Evolutionary conservation across 1,140 invertebrate genomes (phyloP).

Genomic region (Lasioglossum albipes): DNA sequence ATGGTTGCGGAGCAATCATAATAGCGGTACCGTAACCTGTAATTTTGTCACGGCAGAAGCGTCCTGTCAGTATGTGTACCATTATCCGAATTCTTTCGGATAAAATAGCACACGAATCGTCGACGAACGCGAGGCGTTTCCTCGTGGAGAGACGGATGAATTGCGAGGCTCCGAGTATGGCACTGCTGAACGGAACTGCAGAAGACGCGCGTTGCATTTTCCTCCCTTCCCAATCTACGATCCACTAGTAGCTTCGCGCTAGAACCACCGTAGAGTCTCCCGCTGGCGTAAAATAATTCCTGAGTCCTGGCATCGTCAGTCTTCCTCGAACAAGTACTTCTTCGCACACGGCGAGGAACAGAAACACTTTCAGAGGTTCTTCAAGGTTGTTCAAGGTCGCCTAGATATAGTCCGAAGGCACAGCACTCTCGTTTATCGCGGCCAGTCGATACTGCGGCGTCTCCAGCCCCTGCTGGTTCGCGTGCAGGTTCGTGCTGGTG

Average conservation of each 20-base stretch:
- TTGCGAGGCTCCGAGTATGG: slow-evolving; percentile 5
- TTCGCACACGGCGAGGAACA: too few species aligned
- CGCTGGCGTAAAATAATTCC: background rate
- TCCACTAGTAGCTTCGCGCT: background rate
- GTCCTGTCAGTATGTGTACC: background rate
- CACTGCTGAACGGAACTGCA: background rate
- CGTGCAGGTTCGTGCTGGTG: slow-evolving; percentile 55
- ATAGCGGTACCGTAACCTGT: background rate
- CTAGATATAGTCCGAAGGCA: slow-evolving; percentile 85
- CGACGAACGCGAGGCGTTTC: too few species aligned
- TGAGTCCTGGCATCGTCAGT: too few species aligned
- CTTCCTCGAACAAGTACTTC: too few species aligned
- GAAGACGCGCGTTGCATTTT: too few species aligned
- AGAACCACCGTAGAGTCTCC: too few species aligned
- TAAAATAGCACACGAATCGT: background rate
- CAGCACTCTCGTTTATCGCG: slow-evolving; percentile 84
- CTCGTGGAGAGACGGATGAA: too few species aligned
- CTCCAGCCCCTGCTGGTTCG: slow-evolving; percentile 71
- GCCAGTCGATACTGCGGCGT: slow-evolving; percentile 80
- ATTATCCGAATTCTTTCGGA: background rate
- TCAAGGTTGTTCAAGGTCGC: too few species aligned
- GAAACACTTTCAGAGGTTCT: too few species aligned
- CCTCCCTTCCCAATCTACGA: background rate
- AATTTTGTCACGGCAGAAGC: background rate
- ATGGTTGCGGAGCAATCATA: background rate